These are phyloP conservation scores for Bombus sibiricus DNA, from an alignment of 1,140 invertebrate genomes.

Conservation along the genomic window DNA sequence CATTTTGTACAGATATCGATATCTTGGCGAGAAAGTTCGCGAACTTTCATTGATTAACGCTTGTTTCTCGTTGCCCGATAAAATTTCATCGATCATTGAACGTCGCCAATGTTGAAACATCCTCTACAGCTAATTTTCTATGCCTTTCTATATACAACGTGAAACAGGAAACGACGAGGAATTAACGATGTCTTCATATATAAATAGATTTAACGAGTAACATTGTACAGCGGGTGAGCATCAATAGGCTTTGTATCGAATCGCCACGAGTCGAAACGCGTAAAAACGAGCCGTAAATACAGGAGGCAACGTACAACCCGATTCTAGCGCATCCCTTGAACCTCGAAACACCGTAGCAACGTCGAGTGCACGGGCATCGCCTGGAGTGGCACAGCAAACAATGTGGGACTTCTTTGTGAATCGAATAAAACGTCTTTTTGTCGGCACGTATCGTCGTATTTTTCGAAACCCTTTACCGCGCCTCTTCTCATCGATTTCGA, in stretches of 20 bases:
- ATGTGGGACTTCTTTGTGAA: constrained; percentile 40
- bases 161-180: not conserved
- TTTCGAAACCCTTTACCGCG: constrained; percentile 60
- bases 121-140: not conserved
- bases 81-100: not conserved
- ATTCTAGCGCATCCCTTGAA: constrained; percentile 30
- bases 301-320: constrained; percentile 6
- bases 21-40: not conserved
- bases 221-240: not conserved
- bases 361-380: constrained; percentile 26
- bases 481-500: constrained; percentile 25
- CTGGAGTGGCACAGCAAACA: constrained; percentile 32
- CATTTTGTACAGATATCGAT: constrained; percentile 14
- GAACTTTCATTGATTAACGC: not conserved
- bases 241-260: constrained; percentile 41
- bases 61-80: too few relatives aligned
- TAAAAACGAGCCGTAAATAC: constrained; percentile 17
- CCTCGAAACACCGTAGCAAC: constrained; percentile 12
- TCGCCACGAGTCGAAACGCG: constrained; percentile 25
- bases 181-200: constrained; percentile 17
- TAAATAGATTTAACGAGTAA: constrained; percentile 24
- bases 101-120: not conserved
- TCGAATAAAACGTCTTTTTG: constrained; percentile 62
- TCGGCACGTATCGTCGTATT: constrained; percentile 48
- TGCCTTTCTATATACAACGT: not conserved